Evolutionary conservation across 2,113 vertebrate genomes (phyloP).

Genomic region (Loxodonta africana): DNA sequence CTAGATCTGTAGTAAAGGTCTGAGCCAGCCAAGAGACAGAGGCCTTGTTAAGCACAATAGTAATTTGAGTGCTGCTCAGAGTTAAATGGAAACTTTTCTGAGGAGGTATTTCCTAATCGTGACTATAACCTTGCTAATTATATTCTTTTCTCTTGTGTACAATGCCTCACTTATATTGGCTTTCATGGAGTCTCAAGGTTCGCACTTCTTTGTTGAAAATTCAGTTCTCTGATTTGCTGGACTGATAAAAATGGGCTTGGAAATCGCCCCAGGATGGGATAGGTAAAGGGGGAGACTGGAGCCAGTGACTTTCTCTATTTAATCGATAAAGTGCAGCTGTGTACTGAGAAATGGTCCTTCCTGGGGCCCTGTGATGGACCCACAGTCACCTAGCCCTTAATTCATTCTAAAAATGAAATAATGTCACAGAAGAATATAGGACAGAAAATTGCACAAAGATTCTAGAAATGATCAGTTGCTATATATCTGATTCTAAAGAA

Average conservation of each 20-base stretch:
- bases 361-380: background rate
- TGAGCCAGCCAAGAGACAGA: background rate
- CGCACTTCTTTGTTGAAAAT: conserved; percentile 67
- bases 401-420: conserved; percentile 20
- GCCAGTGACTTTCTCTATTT: conserved; percentile 26
- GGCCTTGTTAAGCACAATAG: conserved; percentile 39
- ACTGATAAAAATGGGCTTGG: conserved; percentile 18
- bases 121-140: conserved; percentile 63
- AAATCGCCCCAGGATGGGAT: background rate
- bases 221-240: conserved; percentile 38
- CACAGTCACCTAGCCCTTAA: background rate
- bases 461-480: conserved; percentile 41
- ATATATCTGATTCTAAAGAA: conserved; percentile 44
- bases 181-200: conserved; percentile 58
- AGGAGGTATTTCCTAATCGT: conserved; percentile 69
- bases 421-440: background rate
- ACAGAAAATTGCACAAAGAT: background rate
- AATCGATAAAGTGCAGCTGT: background rate
- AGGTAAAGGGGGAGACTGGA: background rate
- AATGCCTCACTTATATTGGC: conserved; percentile 54
- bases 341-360: background rate
- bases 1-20: background rate
- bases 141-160: conserved; percentile 61
- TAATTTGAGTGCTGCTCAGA: conserved; percentile 9
- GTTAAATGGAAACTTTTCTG: conserved; percentile 62